Evolutionary conservation across 2,113 vertebrate species (phyloP).

Genomic region (Leptobrachium ailaonicum): DNA sequence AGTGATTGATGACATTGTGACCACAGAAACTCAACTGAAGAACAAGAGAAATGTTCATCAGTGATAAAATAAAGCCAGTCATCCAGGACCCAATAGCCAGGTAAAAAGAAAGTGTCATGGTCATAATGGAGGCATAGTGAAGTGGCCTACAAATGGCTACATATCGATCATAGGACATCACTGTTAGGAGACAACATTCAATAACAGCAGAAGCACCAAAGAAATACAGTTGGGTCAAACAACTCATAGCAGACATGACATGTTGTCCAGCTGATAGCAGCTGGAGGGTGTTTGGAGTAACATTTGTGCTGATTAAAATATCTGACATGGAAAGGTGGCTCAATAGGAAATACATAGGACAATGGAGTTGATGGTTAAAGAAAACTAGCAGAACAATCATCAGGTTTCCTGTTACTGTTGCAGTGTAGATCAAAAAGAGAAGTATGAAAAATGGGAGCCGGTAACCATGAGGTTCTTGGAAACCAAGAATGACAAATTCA

Average conservation of each 20-base stretch:
- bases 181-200: constrained; percentile 54
- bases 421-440: constrained; percentile 4
- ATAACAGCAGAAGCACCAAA: neutral
- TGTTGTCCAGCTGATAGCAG: neutral
- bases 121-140: constrained; percentile 55
- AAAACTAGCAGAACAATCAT: constrained; percentile 22
- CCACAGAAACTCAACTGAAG: neutral
- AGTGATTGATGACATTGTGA: constrained; percentile 19
- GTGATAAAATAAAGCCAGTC: neutral
- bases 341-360: constrained; percentile 54
- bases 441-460: constrained; percentile 25
- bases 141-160: constrained; percentile 58
- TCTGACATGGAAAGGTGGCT: constrained; percentile 43
- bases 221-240: constrained; percentile 11
- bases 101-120: constrained; percentile 34
- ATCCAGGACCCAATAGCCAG: constrained; percentile 50
- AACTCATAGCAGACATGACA: constrained; percentile 33
- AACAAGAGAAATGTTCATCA: neutral
- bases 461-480: constrained; percentile 15
- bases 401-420: constrained; percentile 47
- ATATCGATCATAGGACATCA: constrained; percentile 58
- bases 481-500: constrained; percentile 39
- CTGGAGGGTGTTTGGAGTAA: constrained; percentile 42
- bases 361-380: constrained; percentile 35
- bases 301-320: constrained; percentile 39